Base-by-base conservation (phyloP, 2,113 vertebrate genomes). In the Strigops habroptila region DNA sequence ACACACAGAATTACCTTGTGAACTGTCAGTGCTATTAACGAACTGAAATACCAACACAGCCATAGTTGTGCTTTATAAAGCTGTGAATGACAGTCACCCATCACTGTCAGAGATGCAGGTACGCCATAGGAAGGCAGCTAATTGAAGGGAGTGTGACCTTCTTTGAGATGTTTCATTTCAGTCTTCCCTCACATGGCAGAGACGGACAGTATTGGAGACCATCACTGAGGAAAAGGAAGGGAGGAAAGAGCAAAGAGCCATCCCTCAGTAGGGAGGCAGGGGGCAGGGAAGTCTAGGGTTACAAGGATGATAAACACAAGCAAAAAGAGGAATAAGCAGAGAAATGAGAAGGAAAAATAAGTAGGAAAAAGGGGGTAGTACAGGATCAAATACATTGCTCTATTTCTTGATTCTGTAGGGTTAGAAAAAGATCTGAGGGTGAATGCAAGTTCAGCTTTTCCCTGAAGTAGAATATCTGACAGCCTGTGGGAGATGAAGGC, bases 351-450 rank as follows among this genome's bases (percentile, higher is more conserved):
- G 57, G 57, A 64, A 95, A 83, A 78, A 24, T 5, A 51, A 55
- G 9, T 22, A 48, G 27, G 27, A 85, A 77, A 65, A 37, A 1
- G 1, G 1, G 9, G 0, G 0, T 37, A 22, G 11, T 10, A 62
- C 2, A 62, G 31, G 18, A 78, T 52, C 6, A 51, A 76, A 76
- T 7, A 35, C 8, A 1, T 24, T n/a, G 5, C 24, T 83, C 30
- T 23, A 7, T 74, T 84, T 81, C 44, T 46, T 57, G 12, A 27
- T 69, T 68, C 41, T 44, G 1, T n/a, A 8, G 19, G 4, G 2
- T 43, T 52, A 74, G 41, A 63, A 77, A 69, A 16, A 27, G 8
- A 3, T 27, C 24, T 81, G 13, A 67, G 11, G 3, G 12, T 18
- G 18, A 67, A 74, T 21, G 12, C 27, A 25, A 78, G 14, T 79